Evolutionary conservation across 2,888 invertebrate genomes (phyloP).

Genomic region (Catocala nupta): DNA sequence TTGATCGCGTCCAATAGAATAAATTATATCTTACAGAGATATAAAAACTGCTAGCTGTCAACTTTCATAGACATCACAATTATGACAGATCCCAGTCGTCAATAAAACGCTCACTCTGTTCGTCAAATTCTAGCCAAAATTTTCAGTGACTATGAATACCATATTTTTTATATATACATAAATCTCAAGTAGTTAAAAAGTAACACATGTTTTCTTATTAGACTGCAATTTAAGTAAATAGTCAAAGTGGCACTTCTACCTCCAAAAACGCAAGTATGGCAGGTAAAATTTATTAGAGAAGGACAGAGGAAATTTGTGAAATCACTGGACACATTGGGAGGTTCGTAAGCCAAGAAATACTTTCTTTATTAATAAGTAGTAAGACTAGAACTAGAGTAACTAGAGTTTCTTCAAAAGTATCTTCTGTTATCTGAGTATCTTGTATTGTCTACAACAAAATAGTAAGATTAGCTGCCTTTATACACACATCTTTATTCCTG

Average conservation of each 20-base stretch:
- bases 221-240: not conserved
- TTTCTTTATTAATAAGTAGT: not conserved
- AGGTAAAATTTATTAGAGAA: constrained; percentile 69
- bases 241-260: constrained; percentile 70
- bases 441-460: too few relatives aligned
- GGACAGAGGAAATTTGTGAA: constrained; percentile 77
- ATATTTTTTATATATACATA: not conserved
- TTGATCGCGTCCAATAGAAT: too few relatives aligned
- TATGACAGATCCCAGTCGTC: too few relatives aligned
- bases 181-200: too few relatives aligned
- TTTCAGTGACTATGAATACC: constrained; percentile 9
- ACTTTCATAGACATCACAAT: too few relatives aligned
- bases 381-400: not conserved
- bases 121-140: constrained; percentile 29
- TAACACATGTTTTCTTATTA: too few relatives aligned
- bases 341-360: constrained; percentile 50
- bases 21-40: too few relatives aligned
- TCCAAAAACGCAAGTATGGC: constrained; percentile 75
- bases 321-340: constrained; percentile 73
- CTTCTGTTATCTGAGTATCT: too few relatives aligned
- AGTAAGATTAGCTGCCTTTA: too few relatives aligned
- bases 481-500: too few relatives aligned
- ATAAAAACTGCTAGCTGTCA: too few relatives aligned
- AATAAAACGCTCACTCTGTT: constrained; percentile 7
- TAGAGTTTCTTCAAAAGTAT: too few relatives aligned